phyloP scores from a whole-genome alignment of 2,888 invertebrate genomes.

The Melanargia galathea region DNA sequence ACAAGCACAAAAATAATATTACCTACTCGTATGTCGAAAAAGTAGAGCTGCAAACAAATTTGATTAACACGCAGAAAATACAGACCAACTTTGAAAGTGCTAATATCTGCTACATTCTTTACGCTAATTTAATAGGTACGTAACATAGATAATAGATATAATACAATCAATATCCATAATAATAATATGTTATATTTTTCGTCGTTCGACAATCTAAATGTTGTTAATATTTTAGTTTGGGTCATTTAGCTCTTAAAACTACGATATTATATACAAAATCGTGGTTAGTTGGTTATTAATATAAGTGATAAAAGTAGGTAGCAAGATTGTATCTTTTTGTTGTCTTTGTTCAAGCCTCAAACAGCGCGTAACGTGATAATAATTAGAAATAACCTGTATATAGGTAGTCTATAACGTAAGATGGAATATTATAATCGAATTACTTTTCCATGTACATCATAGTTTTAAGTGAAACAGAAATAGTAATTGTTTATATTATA shows the following conservation, averaged over 20 bases:
- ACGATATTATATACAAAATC: neutral
- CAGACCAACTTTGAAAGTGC: neutral
- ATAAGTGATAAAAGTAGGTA: slow-evolving; percentile 32
- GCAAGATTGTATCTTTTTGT: neutral
- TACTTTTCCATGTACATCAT: slow-evolving; percentile 42
- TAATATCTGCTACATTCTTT: neutral
- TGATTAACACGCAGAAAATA: slow-evolving; percentile 5
- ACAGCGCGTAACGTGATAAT: slow-evolving; percentile 80
- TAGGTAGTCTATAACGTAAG: slow-evolving; percentile 65
- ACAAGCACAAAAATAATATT: neutral
- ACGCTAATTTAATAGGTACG: too few relatives aligned
- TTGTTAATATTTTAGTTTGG: slow-evolving; percentile 9
- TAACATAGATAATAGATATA: neutral
- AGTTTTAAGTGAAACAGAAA: slow-evolving; percentile 46
- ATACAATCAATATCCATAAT: too few relatives aligned
- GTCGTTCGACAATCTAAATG: neutral
- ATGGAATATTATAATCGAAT: slow-evolving; percentile 50
- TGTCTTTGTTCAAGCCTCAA: slow-evolving; percentile 46
- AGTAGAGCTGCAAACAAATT: neutral
- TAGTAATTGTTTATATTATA: slow-evolving; percentile 25
- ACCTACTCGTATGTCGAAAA: neutral
- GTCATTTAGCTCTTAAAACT: slow-evolving; percentile 17
- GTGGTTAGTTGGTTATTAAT: neutral
- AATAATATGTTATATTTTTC: neutral
- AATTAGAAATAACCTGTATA: slow-evolving; percentile 76